These are phyloP conservation scores for Lateolabrax maculatus DNA, from an alignment of 2,797 vertebrate genomes.

Conservation along the genomic window DNA sequence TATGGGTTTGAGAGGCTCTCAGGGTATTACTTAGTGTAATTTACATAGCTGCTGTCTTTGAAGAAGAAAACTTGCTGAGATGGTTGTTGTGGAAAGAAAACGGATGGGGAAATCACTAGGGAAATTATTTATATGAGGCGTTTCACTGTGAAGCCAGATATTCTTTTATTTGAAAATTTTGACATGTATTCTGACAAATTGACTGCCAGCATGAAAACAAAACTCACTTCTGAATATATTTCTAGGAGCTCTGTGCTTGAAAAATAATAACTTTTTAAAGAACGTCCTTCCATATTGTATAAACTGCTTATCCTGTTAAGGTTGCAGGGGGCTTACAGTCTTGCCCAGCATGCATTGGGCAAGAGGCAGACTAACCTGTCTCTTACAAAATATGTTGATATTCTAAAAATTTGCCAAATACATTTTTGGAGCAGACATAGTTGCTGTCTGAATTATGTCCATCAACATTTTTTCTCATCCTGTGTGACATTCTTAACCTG, in stretches of 20 bases:
- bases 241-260: background rate
- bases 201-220: slow-evolving; percentile 11
- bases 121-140: slow-evolving; percentile 15
- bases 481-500: no score
- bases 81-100: slow-evolving; percentile 22
- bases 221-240: slow-evolving; percentile 8
- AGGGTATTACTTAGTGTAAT: slow-evolving; percentile 29
- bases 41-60: slow-evolving; percentile 32
- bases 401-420: no score
- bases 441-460: no score
- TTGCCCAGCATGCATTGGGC: slow-evolving; percentile 8
- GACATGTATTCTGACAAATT: slow-evolving; percentile 1
- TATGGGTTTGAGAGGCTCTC: slow-evolving; percentile 30
- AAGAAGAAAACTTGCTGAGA: slow-evolving; percentile 33
- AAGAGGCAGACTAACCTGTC: background rate
- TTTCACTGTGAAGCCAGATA: slow-evolving; percentile 10
- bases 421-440: no score
- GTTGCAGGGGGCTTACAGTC: background rate
- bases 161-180: slow-evolving; percentile 5
- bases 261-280: slow-evolving; percentile 1
- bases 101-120: slow-evolving; percentile 1
- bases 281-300: background rate
- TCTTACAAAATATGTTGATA: no score
- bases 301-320: background rate
- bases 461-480: no score